Conservation (phyloP, 2,113 vertebrate genomes). For the Myotis yumanensis region DNA sequence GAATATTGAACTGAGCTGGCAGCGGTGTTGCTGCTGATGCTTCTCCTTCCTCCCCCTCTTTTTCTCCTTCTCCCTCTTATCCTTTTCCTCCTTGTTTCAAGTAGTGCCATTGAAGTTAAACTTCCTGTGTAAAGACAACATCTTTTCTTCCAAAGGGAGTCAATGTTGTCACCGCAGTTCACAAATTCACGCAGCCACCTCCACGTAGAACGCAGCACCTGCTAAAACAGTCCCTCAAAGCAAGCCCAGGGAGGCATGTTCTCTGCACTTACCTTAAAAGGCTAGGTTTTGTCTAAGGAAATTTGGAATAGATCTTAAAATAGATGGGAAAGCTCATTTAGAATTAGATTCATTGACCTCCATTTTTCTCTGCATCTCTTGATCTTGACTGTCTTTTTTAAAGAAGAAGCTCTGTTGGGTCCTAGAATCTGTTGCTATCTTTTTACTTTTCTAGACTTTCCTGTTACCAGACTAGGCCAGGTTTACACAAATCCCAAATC, state of each 20-base stretch:
- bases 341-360: slow-evolving; percentile 38
- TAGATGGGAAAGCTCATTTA: slow-evolving; percentile 39
- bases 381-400: neutral
- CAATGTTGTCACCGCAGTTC: slow-evolving; percentile 47
- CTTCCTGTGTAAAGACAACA: slow-evolving; percentile 26
- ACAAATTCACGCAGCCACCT: slow-evolving; percentile 49
- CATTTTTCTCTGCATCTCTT: slow-evolving; percentile 12
- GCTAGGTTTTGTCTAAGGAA: slow-evolving; percentile 48
- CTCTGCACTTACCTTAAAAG: slow-evolving; percentile 68
- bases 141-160: slow-evolving; percentile 53
- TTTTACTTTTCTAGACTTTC: slow-evolving; percentile 33
- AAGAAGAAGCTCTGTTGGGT: slow-evolving; percentile 6
- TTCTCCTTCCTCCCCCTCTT: neutral
- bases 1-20: neutral
- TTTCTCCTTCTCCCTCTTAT: neutral
- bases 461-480: neutral
- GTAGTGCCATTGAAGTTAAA: slow-evolving; percentile 33
- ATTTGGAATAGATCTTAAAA: slow-evolving; percentile 58
- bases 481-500: neutral
- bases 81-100: neutral
- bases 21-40: neutral
- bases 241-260: slow-evolving; percentile 47
- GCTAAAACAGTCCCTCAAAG: slow-evolving; percentile 37
- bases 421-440: slow-evolving; percentile 9
- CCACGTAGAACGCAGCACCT: slow-evolving; percentile 45